These are phyloP conservation scores for Setipinna tenuifilis DNA, from an alignment of 2,797 vertebrate species.

Conservation along the genomic window DNA sequence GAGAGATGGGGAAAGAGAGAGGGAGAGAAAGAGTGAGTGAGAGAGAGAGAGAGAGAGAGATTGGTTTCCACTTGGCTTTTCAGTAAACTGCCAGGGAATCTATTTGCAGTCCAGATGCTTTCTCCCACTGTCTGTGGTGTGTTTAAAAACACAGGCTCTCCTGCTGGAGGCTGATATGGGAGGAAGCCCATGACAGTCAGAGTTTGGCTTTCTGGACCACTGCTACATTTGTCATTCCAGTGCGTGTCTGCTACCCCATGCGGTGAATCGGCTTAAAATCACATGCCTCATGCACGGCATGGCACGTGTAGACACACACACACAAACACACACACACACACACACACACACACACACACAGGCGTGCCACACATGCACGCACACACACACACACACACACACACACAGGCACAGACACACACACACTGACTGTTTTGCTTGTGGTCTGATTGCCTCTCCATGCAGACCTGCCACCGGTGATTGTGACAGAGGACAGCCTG, in stretches of 20 bases:
- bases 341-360: too few relatives aligned
- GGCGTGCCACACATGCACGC: neutral
- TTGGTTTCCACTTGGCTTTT: neutral
- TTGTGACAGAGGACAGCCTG: conserved; percentile 82
- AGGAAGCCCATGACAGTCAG: neutral
- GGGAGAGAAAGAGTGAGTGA: neutral
- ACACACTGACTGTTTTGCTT: conserved; percentile 23
- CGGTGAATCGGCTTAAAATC: conserved; percentile 26
- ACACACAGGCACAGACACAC: neutral
- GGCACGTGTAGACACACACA: too few relatives aligned
- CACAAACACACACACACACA: too few relatives aligned
- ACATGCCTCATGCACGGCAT: neutral
- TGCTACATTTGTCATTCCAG: neutral
- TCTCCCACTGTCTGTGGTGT: neutral
- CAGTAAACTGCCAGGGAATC: neutral
- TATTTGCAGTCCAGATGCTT: conserved; percentile 10
- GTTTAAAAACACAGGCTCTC: neutral
- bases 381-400: conserved; percentile 5
- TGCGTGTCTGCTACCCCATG: neutral
- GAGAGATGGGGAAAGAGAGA: neutral
- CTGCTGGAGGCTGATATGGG: conserved; percentile 13
- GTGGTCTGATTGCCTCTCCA: conserved; percentile 40
- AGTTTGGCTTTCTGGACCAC: neutral
- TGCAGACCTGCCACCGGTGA: conserved; percentile 87
- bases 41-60: neutral